A percentile compares a stretch with the other conserved stretches of the same genome.
These are phyloP conservation scores for Anguilla megastoma DNA, from an alignment of 2,797 vertebrate genomes.

Conservation along the genomic window DNA sequence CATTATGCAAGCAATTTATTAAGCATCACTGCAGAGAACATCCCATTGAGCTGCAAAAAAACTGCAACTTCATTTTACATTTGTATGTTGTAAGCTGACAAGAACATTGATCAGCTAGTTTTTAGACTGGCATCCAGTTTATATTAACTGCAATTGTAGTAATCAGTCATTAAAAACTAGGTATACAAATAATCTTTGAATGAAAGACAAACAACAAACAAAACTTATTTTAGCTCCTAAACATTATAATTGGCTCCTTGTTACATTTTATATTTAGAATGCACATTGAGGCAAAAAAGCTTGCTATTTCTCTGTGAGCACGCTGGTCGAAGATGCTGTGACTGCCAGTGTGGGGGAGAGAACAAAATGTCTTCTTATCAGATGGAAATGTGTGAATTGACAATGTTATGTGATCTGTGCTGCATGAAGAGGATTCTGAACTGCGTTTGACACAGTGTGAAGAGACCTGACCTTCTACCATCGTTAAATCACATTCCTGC, in stretches of 20 bases:
- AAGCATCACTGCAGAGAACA: conserved; percentile 38
- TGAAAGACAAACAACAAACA: not conserved
- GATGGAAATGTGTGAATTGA: not conserved
- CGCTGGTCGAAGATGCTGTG: not conserved
- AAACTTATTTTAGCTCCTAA: not conserved
- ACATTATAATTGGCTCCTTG: not conserved
- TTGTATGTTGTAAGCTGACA: not conserved
- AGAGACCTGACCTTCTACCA: not conserved
- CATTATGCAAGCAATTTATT: conserved; percentile 57
- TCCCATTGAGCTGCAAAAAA: not conserved
- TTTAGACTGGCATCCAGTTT: not conserved
- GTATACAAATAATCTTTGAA: not conserved
- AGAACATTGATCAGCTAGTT: not conserved
- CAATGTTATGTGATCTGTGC: not conserved
- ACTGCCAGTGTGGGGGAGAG: not conserved
- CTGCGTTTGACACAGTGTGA: not conserved
- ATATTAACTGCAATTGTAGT: not conserved
- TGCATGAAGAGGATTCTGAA: not conserved
- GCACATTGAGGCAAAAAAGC: not conserved
- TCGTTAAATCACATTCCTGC: not conserved
- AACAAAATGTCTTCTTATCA: not conserved
- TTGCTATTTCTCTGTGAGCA: not conserved
- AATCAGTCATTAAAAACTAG: not conserved
- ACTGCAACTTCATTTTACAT: not conserved
- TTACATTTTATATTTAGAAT: not conserved